phyloP scores from a whole-genome alignment of 2,888 invertebrate genomes.

The Noctua janthe region DNA sequence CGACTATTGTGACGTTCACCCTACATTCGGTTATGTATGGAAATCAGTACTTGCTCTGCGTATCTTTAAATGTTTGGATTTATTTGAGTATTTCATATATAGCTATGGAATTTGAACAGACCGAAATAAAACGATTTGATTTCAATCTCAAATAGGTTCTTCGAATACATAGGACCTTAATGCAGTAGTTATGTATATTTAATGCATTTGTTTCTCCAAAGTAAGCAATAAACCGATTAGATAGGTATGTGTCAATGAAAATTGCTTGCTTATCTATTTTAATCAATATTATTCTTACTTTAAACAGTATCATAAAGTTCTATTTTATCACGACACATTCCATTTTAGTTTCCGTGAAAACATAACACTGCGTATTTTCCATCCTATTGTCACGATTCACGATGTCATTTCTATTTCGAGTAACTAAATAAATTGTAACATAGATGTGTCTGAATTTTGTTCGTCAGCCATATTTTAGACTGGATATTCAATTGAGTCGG shows the following conservation, averaged over 20 bases:
- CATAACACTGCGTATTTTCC: conserved; percentile 12
- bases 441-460: conserved; percentile 34
- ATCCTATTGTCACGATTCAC: conserved; percentile 18
- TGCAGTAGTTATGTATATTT: background rate
- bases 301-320: background rate
- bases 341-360: conserved; percentile 18
- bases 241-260: conserved; percentile 3
- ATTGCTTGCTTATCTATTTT: background rate
- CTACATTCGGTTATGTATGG: conserved; percentile 28
- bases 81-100: background rate
- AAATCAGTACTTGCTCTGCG: conserved; percentile 13
- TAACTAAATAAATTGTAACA: conserved; percentile 27
- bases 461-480: conserved; percentile 45
- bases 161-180: background rate
- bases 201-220: background rate
- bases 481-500: conserved; percentile 44
- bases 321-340: conserved; percentile 9
- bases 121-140: background rate
- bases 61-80: background rate
- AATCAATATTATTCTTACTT: background rate
- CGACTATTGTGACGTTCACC: conserved; percentile 50
- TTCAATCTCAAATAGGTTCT: background rate
- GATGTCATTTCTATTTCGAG: conserved; percentile 29
- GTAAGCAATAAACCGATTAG: background rate
- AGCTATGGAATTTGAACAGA: background rate